These are phyloP conservation scores for Zonitis immaculata DNA, from an alignment of 2,888 invertebrate genomes.

Conservation along the genomic window DNA sequence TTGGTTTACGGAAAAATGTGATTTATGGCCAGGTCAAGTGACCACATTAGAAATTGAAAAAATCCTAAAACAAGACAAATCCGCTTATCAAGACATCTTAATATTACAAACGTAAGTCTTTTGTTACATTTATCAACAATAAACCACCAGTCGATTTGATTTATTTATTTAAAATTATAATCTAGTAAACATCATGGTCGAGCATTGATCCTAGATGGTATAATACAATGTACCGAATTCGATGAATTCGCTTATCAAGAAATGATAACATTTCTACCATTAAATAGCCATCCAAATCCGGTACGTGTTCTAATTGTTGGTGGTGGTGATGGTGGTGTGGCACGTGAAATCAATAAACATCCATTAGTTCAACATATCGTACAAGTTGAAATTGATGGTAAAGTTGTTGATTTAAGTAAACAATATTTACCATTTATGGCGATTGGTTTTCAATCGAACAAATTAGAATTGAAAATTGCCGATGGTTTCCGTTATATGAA, in stretches of 20 bases:
- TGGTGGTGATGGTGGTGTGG: conserved; percentile 97
- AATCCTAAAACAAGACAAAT: conserved; percentile 72
- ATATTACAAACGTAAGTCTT: conserved; percentile 49
- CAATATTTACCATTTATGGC: conserved; percentile 89
- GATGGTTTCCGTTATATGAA: conserved; percentile 96
- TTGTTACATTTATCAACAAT: too few relatives aligned
- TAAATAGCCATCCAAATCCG: conserved; percentile 88
- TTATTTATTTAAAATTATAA: too few relatives aligned
- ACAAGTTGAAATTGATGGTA: conserved; percentile 83
- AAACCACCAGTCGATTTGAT: too few relatives aligned
- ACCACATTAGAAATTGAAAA: conserved; percentile 81
- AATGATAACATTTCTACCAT: conserved; percentile 92
- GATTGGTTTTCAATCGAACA: conserved; percentile 75
- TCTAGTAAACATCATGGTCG: conserved; percentile 76
- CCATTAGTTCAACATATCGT: conserved; percentile 79
- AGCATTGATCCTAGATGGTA: conserved; percentile 87
- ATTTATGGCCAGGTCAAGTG: conserved; percentile 86
- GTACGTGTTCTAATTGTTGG: conserved; percentile 91
- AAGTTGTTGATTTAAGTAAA: conserved; percentile 87
- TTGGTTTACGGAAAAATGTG: conserved; percentile 92
- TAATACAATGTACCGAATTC: conserved; percentile 92
- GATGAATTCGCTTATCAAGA: conserved; percentile 99
- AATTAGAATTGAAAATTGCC: conserved; percentile 66
- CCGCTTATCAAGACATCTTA: conserved; percentile 79
- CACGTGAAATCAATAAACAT: conserved; percentile 92